phyloP scores from a whole-genome alignment of 2,888 invertebrate species.

The Idaea straminata region DNA sequence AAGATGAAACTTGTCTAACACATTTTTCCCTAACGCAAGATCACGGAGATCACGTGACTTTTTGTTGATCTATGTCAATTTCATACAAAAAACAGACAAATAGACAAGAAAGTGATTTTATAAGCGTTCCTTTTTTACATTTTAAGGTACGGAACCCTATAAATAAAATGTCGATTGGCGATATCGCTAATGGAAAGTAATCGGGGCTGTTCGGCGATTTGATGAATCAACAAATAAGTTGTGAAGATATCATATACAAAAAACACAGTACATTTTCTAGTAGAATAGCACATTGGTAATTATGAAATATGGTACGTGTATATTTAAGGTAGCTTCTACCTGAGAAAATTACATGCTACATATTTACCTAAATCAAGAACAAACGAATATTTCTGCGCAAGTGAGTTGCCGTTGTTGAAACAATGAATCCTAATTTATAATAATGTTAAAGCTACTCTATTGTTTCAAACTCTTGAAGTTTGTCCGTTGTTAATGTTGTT shows the following conservation, averaged over 20 bases:
- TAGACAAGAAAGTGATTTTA: too few species aligned
- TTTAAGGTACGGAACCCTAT: too few species aligned
- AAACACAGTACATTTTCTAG: not conserved
- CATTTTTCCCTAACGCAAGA: too few species aligned
- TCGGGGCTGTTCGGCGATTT: not conserved
- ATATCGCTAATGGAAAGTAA: too few species aligned
- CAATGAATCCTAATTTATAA: constrained; percentile 1
- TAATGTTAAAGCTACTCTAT: not conserved
- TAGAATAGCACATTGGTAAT: not conserved
- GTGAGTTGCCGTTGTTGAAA: not conserved
- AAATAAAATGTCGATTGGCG: too few species aligned
- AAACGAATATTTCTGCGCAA: not conserved
- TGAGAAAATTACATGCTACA: not conserved
- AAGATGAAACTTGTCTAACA: too few species aligned
- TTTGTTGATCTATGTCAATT: too few species aligned
- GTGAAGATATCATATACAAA: not conserved
- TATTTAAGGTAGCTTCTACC: not conserved
- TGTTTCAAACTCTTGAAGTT: not conserved
- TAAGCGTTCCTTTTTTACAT: too few species aligned
- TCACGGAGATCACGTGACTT: too few species aligned
- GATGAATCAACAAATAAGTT: not conserved
- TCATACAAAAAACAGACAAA: too few species aligned
- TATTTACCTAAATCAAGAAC: not conserved
- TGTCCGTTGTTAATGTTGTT: not conserved
- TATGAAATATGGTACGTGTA: not conserved